Evolutionary conservation across 1,140 invertebrate genomes (phyloP).

Genomic region (Yoshiicerus persimilis): DNA sequence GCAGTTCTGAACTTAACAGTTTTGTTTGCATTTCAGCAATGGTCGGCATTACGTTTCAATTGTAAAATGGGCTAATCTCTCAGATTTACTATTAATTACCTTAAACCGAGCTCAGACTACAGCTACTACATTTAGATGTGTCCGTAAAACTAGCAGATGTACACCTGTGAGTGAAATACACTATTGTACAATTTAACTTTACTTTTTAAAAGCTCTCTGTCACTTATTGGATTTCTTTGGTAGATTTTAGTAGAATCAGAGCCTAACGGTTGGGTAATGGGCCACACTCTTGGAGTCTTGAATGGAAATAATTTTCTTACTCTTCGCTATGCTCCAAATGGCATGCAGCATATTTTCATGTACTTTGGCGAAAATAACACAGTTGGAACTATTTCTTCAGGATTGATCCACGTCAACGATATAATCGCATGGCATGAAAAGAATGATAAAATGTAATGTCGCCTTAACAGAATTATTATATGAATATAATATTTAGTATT

Average conservation of each 20-base stretch:
- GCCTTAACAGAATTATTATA: too few relatives aligned
- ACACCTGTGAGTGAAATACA: neutral
- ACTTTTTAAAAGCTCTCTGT: neutral
- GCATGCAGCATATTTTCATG: conserved; percentile 61
- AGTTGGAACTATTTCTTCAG: conserved; percentile 61
- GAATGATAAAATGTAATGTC: too few relatives aligned
- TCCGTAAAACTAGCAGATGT: neutral
- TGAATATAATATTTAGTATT: too few relatives aligned
- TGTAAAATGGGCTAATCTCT: conserved; percentile 75
- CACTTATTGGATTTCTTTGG: too few relatives aligned
- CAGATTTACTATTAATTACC: conserved; percentile 73
- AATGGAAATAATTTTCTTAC: conserved; percentile 54
- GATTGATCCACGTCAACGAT: conserved; percentile 73
- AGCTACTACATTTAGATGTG: neutral
- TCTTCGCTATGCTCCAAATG: conserved; percentile 59
- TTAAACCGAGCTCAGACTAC: conserved; percentile 81
- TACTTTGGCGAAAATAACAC: conserved; percentile 38
- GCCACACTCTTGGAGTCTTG: conserved; percentile 59
- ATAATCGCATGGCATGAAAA: conserved; percentile 79
- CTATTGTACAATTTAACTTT: neutral
- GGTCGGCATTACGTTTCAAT: conserved; percentile 60
- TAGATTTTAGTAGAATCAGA: conserved; percentile 49
- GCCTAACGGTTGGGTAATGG: conserved; percentile 69
- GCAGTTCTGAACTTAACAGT: too few relatives aligned
- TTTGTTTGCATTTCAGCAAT: neutral